Evolutionary conservation across 2,888 invertebrate genomes (phyloP), one percentile per base, ranked within the genome.

Genomic region (Pseudococcus jackbeardsleyi): DNA sequence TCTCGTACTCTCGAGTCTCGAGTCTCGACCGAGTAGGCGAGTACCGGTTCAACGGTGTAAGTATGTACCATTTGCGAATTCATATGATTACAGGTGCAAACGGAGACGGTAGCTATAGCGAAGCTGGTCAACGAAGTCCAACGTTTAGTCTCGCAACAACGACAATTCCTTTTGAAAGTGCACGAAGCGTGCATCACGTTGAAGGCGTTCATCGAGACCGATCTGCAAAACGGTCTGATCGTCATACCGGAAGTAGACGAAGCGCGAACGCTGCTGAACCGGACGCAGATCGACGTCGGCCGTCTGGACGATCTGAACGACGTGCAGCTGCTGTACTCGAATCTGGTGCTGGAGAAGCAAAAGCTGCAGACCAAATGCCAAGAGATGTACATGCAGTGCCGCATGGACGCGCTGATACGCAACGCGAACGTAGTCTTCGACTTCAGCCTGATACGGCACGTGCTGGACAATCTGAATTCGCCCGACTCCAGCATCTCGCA

Each of bases 141-240:
- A 92, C 94, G 94, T 91, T 92, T 95, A 91, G 94, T 94, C 89
- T 92, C 93, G 91, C 94, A 95, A 90, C 95, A 95, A 91, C 93
- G 95, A 90, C 94, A 95, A 91, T 95, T 95, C 91, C 92, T 95
- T 89, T 93, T 95, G 89, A 95, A 95, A 91, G 94, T 95, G 85
- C 92, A 95, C 89, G 95, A 96, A 91, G 94, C 95, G 64, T 95
- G 95, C 91, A 94, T 95, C 84, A 94, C 95, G 89, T 91, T 96
- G 84, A 95, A 95, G 91, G 94, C 95, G 89, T 95, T 95, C 92
- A 94, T 96, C 85, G 95, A 95, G 92, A 94, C 94, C 85, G 95
- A 95, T 91, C 92, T 96, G 90, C 94, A 94, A 89, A 94, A 94
- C 90, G 94, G 95, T 90, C 93, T 94, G 91, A 93, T 94, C 77